Evolutionary conservation across 2,113 vertebrate species (phyloP).

Genomic region (Oceanites oceanicus): DNA sequence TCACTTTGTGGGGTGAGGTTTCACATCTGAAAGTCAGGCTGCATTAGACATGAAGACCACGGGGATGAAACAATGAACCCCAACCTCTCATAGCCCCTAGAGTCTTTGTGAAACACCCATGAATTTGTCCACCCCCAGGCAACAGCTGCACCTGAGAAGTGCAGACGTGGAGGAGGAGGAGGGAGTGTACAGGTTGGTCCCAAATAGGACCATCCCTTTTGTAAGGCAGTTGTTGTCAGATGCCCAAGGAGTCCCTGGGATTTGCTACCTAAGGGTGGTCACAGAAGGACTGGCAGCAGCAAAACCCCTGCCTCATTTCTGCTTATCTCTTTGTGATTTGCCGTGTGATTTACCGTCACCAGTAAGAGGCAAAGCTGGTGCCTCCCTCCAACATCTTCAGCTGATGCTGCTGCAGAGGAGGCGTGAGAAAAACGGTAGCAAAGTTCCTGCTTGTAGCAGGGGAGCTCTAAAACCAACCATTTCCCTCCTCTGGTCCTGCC

Average conservation of each 20-base stretch:
- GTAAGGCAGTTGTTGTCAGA: neutral
- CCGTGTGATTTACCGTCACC: neutral
- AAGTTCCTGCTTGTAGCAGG: neutral
- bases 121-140: neutral
- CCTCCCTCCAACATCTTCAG: neutral
- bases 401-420: neutral
- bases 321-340: neutral
- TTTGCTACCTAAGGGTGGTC: neutral
- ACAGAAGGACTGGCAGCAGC: neutral
- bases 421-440: accelerated
- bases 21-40: neutral
- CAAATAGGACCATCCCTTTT: neutral
- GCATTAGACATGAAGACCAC: neutral
- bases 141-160: neutral
- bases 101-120: neutral
- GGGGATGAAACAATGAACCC: neutral
- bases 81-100: neutral
- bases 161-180: neutral
- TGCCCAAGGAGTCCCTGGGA: neutral
- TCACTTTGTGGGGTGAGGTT: neutral
- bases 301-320: accelerated
- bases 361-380: neutral
- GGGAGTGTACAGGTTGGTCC: neutral
- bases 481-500: neutral
- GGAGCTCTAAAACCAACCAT: neutral